A percentile compares a stretch with the other conserved stretches of the same genome.
Conservation (phyloP, 2,888 invertebrate species). For the Volucella inanis region DNA sequence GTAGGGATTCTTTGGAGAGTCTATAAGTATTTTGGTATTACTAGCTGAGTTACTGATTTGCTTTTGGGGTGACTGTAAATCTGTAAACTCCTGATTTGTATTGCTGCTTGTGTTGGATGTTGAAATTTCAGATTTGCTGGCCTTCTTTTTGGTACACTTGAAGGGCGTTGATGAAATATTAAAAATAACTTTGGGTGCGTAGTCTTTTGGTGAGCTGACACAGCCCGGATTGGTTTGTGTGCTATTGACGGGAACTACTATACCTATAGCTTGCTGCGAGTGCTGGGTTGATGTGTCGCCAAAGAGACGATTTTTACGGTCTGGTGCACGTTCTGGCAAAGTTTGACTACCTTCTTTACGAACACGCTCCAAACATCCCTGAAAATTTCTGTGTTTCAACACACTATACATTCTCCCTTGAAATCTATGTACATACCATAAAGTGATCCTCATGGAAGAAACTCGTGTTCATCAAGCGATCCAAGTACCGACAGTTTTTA, state of each 20-base stretch:
- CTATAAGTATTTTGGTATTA: constrained; percentile 62
- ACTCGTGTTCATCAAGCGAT: constrained; percentile 92
- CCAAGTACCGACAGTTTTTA: constrained; percentile 93
- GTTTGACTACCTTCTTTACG: constrained; percentile 87
- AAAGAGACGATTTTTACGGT: constrained; percentile 85
- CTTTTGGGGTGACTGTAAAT: constrained; percentile 57
- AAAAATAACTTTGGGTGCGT: constrained; percentile 77
- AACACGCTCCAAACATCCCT: constrained; percentile 89
- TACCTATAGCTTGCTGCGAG: constrained; percentile 66
- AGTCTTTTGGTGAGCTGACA: constrained; percentile 76
- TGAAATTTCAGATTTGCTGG: constrained; percentile 53
- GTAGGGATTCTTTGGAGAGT: constrained; percentile 75
- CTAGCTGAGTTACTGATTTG: constrained; percentile 39
- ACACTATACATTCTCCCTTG: neutral
- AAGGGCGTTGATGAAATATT: constrained; percentile 78
- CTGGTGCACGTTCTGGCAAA: constrained; percentile 88
- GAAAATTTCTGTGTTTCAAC: constrained; percentile 47
- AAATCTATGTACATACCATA: constrained; percentile 84
- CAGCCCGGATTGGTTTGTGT: constrained; percentile 46
- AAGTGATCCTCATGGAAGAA: constrained; percentile 94
- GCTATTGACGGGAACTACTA: constrained; percentile 74
- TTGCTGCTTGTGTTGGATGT: constrained; percentile 51
- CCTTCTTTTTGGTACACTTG: constrained; percentile 76
- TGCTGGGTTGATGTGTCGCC: constrained; percentile 75
- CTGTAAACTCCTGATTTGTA: constrained; percentile 53